These are phyloP conservation scores for Pinna nobilis DNA, from an alignment of 1,140 invertebrate species.

Conservation along the genomic window DNA sequence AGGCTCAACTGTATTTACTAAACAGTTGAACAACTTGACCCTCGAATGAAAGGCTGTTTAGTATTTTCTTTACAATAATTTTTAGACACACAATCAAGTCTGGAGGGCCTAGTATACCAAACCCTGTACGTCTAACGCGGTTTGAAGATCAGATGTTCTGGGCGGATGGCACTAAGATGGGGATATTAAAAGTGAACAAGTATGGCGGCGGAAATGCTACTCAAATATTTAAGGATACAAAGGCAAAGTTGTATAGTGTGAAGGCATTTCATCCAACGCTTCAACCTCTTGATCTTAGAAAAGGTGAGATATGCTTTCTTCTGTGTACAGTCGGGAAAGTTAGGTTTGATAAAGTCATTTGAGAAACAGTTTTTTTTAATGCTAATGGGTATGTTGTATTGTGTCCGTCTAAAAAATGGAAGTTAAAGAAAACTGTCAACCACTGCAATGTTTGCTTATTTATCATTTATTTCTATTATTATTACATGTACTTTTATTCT, in stretches of 20 bases:
- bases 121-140: constrained; percentile 87
- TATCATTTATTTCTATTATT: too few relatives aligned
- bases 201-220: constrained; percentile 79
- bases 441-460: too few relatives aligned
- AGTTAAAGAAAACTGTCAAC: too few relatives aligned
- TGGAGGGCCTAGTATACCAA: constrained; percentile 87
- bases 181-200: constrained; percentile 93
- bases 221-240: constrained; percentile 71
- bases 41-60: too few relatives aligned
- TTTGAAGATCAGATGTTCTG: constrained; percentile 96
- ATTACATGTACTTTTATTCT: too few relatives aligned
- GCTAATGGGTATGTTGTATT: too few relatives aligned
- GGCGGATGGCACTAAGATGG: constrained; percentile 97
- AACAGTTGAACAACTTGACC: too few relatives aligned
- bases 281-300: constrained; percentile 33
- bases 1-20: too few relatives aligned
- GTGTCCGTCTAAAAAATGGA: too few relatives aligned
- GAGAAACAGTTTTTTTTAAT: too few relatives aligned
- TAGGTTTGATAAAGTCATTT: too few relatives aligned
- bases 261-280: constrained; percentile 39
- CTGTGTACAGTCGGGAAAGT: not conserved
- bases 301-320: constrained; percentile 21
- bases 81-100: constrained; percentile 70
- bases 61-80: constrained; percentile 31
- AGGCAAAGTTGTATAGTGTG: constrained; percentile 73